Conservation (phyloP, 2,113 vertebrate genomes). For the Phylloscopus trochilus region DNA sequence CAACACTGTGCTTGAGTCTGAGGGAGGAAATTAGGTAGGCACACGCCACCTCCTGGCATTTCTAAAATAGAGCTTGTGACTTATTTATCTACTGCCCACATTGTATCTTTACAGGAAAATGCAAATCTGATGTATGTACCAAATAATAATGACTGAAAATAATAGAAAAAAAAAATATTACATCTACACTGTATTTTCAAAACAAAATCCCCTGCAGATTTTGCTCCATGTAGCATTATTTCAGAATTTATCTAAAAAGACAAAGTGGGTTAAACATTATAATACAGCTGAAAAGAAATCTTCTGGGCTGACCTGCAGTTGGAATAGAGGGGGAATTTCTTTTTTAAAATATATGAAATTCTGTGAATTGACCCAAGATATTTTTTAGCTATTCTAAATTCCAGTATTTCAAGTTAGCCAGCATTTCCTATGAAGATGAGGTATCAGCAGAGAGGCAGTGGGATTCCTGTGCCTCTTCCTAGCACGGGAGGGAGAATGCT, state of each 20-base stretch:
- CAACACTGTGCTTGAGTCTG: not conserved
- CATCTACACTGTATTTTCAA: not conserved
- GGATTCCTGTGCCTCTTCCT: not conserved
- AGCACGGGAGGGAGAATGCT: not conserved
- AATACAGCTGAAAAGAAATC: not conserved
- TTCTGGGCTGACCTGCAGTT: not conserved
- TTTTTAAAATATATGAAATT: not conserved
- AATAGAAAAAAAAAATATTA: not conserved
- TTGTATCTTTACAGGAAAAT: not conserved
- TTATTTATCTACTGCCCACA: not conserved
- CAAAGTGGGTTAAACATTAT: not conserved
- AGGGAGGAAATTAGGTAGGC: not conserved
- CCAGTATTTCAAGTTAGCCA: not conserved
- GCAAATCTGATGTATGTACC: not conserved
- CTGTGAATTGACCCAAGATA: not conserved
- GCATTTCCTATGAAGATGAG: not conserved
- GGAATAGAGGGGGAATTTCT: not conserved
- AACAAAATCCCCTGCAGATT: not conserved
- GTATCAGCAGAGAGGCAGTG: not conserved
- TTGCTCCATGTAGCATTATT: not conserved
- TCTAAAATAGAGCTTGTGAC: not conserved
- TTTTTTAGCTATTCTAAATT: not conserved
- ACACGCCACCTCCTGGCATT: constrained; percentile 46
- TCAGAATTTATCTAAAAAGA: not conserved
- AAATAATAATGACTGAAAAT: not conserved